phyloP scores from a whole-genome alignment of 2,113 vertebrate species.

The Paramisgurnus dabryanus region DNA sequence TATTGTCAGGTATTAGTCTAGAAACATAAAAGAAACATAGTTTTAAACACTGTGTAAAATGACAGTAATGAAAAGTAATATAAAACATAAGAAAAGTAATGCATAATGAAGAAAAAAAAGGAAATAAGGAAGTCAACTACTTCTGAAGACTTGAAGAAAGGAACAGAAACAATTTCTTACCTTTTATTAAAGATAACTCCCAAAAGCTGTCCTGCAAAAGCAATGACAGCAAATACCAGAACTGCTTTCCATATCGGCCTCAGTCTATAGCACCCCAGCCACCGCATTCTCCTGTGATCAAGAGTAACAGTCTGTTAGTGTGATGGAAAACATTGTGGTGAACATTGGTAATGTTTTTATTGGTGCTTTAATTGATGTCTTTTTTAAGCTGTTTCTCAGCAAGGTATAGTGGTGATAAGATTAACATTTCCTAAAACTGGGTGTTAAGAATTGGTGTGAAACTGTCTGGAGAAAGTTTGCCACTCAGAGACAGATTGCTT shows the following conservation, averaged over 20 bases:
- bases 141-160: background rate
- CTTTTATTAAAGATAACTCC: constrained; percentile 78
- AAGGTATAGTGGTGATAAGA: too few relatives aligned
- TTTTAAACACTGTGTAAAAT: background rate
- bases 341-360: too few relatives aligned
- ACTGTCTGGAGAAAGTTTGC: too few relatives aligned
- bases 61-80: background rate
- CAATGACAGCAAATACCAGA: constrained; percentile 72
- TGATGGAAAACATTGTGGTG: background rate
- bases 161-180: constrained; percentile 39
- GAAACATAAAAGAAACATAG: background rate
- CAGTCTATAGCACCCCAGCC: constrained; percentile 69
- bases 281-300: constrained; percentile 72
- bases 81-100: background rate
- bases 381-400: too few relatives aligned
- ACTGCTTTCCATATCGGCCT: constrained; percentile 77
- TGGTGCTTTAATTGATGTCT: too few relatives aligned
- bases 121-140: background rate
- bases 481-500: too few relatives aligned
- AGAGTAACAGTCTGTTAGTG: background rate
- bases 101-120: background rate
- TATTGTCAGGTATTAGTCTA: background rate
- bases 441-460: too few relatives aligned
- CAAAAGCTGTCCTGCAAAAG: constrained; percentile 73
- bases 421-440: too few relatives aligned